These are phyloP conservation scores for Leptinotarsa tumamoca DNA, from an alignment of 2,888 invertebrate genomes.

Conservation along the genomic window DNA sequence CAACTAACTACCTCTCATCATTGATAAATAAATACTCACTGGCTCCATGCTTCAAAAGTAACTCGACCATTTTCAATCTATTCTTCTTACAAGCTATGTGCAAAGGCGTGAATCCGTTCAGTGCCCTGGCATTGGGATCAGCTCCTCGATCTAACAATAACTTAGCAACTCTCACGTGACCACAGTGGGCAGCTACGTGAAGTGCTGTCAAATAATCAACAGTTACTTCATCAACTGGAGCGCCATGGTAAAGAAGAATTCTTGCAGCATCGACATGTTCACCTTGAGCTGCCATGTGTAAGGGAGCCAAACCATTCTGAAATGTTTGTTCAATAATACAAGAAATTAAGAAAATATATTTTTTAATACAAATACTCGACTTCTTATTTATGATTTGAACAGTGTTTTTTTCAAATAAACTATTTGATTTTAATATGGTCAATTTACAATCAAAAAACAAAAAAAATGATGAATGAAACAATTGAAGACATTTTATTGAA, in stretches of 20 bases:
- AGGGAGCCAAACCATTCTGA: constrained; percentile 91
- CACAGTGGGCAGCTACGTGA: constrained; percentile 95
- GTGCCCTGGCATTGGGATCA: constrained; percentile 95
- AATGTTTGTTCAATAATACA: constrained; percentile 46
- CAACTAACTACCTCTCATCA: not conserved
- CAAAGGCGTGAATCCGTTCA: constrained; percentile 97
- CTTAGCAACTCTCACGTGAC: constrained; percentile 93
- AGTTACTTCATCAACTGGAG: constrained; percentile 98
- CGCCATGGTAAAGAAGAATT: constrained; percentile 90
- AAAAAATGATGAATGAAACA: too few species aligned
- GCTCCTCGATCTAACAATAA: constrained; percentile 92
- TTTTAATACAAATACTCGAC: too few species aligned
- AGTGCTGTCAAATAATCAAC: constrained; percentile 97
- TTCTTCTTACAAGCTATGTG: constrained; percentile 99
- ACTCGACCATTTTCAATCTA: constrained; percentile 94
- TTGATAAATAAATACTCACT: constrained; percentile 67
- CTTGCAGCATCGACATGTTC: constrained; percentile 98
- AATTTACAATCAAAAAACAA: too few species aligned
- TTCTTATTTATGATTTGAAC: too few species aligned
- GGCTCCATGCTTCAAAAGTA: constrained; percentile 95
- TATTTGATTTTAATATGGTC: too few species aligned
- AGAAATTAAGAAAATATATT: too few species aligned
- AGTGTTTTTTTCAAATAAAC: too few species aligned
- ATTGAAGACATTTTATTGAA: too few species aligned
- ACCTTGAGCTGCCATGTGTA: constrained; percentile 99